These are phyloP conservation scores for Fregata magnificens DNA, from an alignment of 2,113 vertebrate species.

Conservation along the genomic window DNA sequence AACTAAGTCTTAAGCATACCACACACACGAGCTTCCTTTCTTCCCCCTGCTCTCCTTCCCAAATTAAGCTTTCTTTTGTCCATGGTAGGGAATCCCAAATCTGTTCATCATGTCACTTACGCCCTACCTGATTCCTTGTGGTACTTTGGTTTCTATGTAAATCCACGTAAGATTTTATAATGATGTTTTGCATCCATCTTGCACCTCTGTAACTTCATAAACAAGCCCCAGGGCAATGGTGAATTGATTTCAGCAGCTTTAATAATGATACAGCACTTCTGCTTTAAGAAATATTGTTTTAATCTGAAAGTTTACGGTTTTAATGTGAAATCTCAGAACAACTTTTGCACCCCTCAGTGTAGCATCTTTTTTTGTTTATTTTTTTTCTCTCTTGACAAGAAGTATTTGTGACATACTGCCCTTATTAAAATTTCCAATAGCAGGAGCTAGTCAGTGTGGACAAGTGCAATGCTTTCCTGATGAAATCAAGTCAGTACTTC, in stretches of 20 bases:
- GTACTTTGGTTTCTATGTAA: not conserved
- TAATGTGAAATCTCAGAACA: not conserved
- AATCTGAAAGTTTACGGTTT: not conserved
- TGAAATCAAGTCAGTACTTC: not conserved
- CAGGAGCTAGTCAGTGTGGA: not conserved
- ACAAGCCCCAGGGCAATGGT: not conserved
- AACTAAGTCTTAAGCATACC: not conserved
- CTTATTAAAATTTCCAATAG: not conserved
- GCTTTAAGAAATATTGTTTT: not conserved
- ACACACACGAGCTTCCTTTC: not conserved
- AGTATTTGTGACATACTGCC: not conserved
- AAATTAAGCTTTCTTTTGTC: not conserved
- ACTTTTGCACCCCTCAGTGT: not conserved
- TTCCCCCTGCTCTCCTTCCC: not conserved
- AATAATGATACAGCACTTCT: not conserved
- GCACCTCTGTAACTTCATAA: not conserved
- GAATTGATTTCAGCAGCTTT: not conserved
- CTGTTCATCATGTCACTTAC: not conserved
- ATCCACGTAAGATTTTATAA: not conserved
- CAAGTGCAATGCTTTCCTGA: not conserved
- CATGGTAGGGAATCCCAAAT: not conserved
- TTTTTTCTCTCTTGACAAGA: not conserved
- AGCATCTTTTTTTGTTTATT: not conserved
- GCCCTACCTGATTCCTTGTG: not conserved
- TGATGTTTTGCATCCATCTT: not conserved